Percentiles rank a stretch among this genome's conserved stretches.
Conservation (phyloP, 2,888 invertebrate species). For the Venusia cambrica region DNA sequence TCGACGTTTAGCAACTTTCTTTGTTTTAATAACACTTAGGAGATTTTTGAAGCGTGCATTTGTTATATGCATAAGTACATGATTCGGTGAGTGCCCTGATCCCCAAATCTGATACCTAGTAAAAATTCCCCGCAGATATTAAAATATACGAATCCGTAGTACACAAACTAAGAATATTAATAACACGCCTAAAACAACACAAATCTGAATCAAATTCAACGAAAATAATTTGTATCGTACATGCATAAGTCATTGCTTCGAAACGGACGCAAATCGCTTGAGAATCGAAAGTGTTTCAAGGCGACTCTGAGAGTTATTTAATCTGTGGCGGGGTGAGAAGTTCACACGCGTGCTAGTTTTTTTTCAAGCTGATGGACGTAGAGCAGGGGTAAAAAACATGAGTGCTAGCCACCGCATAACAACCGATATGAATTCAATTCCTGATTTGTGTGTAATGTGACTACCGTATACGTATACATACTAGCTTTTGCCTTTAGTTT, state of each 20-base stretch:
- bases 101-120: no score
- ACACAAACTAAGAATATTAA: no score
- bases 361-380: slow-evolving; percentile 9
- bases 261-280: slow-evolving; percentile 44
- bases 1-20: slow-evolving; percentile 27
- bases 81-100: no score
- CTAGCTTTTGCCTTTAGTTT: no score
- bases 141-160: no score
- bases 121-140: no score
- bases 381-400: slow-evolving; percentile 1
- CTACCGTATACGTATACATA: no score
- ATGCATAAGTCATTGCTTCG: slow-evolving; percentile 20
- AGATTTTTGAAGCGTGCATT: not conserved
- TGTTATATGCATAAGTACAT: not conserved
- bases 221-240: slow-evolving; percentile 20
- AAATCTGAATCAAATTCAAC: no score
- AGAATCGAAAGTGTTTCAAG: slow-evolving; percentile 66
- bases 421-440: no score
- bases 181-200: no score
- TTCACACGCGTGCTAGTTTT: slow-evolving; percentile 42
- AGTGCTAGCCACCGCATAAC: no score
- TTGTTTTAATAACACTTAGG: slow-evolving; percentile 7
- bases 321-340: slow-evolving; percentile 46
- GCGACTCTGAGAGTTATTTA: slow-evolving; percentile 36
- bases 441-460: no score